Percentiles rank a stretch among this genome's conserved stretches.
These are phyloP conservation scores for Dendrocincla tyrannina DNA, from an alignment of 2,797 vertebrate species.

Conservation along the genomic window DNA sequence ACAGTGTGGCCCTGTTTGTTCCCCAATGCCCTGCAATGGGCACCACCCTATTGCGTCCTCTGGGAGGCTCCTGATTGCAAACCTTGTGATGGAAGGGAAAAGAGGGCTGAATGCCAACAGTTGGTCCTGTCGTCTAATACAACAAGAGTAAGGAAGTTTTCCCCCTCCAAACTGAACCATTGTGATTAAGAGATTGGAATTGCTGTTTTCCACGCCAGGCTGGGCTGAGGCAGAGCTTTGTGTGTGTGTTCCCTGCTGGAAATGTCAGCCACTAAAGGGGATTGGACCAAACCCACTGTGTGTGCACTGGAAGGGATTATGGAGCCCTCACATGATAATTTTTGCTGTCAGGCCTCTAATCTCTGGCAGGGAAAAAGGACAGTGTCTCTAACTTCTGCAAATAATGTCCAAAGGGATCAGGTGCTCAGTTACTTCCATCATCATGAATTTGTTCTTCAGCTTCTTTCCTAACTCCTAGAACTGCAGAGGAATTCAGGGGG, in stretches of 20 bases:
- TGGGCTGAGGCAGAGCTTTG: not conserved
- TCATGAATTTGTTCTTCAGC: not conserved
- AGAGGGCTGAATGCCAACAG: not conserved
- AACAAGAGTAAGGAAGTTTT: not conserved
- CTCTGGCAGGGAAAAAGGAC: not conserved
- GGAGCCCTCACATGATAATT: not conserved
- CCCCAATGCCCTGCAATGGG: not conserved
- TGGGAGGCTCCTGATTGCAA: not conserved
- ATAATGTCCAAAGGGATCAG: not conserved
- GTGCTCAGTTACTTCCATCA: not conserved
- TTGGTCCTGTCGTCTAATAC: not conserved
- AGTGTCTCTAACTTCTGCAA: not conserved
- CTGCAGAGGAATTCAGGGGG: not conserved
- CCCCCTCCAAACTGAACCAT: not conserved
- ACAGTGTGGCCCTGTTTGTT: accelerated
- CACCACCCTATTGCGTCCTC: not conserved
- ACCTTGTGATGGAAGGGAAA: not conserved
- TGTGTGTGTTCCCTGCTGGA: not conserved
- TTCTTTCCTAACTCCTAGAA: not conserved
- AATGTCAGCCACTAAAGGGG: not conserved
- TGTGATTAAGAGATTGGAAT: not conserved
- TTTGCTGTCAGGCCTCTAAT: not conserved
- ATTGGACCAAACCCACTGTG: not conserved
- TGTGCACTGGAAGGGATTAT: not conserved
- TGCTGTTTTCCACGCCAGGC: not conserved